Evolutionary conservation across 2,113 vertebrate species (phyloP).

Genomic region (Callopanchax toddi): DNA sequence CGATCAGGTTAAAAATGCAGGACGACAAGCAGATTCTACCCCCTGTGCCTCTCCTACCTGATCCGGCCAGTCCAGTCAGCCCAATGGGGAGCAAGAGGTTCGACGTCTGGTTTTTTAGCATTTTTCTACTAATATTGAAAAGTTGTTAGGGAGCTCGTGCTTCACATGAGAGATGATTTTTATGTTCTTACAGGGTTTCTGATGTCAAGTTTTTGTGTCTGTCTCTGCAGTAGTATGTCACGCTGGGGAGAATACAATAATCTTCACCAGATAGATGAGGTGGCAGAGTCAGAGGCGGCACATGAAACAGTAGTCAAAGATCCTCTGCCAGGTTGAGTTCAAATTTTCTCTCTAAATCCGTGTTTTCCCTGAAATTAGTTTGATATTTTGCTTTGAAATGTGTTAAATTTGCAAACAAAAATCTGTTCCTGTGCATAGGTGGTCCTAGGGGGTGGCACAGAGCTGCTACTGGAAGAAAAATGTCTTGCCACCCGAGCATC

Average conservation of each 20-base stretch:
- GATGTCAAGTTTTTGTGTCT: not conserved
- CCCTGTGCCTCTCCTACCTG: conserved; percentile 67
- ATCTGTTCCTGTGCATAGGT: too few relatives aligned
- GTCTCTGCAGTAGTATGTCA: conserved; percentile 85
- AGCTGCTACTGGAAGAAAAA: too few relatives aligned
- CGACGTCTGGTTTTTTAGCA: not conserved
- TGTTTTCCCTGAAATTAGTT: not conserved
- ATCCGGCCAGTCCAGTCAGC: conserved; percentile 69
- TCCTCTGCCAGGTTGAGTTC: conserved; percentile 55
- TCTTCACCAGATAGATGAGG: conserved; percentile 86
- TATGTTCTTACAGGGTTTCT: not conserved
- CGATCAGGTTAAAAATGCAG: conserved; percentile 92
- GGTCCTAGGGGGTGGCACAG: too few relatives aligned
- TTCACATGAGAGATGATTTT: not conserved
- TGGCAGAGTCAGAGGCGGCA: conserved; percentile 76
- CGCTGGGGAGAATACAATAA: conserved; percentile 93
- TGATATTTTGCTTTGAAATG: too few relatives aligned
- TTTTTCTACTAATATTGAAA: not conserved
- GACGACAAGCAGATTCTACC: conserved; percentile 85
- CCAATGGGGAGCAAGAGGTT: conserved; percentile 83
- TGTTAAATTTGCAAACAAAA: too few relatives aligned
- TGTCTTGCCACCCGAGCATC: too few relatives aligned
- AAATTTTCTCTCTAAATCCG: not conserved
- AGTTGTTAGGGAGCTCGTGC: too few relatives aligned
- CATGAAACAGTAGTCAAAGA: conserved; percentile 43